Percentiles rank a stretch among this genome's conserved stretches.
Conservation (phyloP, 2,797 vertebrate genomes). For the Gambusia yucatana region DNA sequence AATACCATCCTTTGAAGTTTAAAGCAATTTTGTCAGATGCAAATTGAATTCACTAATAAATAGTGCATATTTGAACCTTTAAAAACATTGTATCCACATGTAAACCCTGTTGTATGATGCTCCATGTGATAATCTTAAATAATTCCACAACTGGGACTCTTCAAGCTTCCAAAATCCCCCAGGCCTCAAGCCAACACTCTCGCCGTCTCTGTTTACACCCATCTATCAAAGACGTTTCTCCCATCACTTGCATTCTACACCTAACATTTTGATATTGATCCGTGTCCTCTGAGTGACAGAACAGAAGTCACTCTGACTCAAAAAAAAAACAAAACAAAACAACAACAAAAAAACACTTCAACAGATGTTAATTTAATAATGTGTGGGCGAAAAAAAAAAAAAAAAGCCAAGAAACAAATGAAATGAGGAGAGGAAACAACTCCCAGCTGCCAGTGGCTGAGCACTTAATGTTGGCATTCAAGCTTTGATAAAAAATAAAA, state of each 20-base stretch:
- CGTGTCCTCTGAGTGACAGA: conserved; percentile 66
- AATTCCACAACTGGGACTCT: conserved; percentile 1
- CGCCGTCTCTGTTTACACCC: conserved; percentile 36
- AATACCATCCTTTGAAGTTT: not conserved
- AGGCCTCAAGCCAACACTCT: conserved; percentile 22
- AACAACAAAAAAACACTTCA: conserved; percentile 60
- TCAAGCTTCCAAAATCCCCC: conserved; percentile 29
- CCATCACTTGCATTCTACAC: conserved; percentile 27
- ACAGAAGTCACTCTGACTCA: conserved; percentile 62
- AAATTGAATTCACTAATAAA: not conserved
- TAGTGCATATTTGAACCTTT: conserved; percentile 2
- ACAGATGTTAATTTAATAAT: conserved; percentile 83
- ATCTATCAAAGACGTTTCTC: conserved; percentile 48
- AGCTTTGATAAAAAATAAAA: conserved; percentile 54
- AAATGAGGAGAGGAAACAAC: conserved; percentile 71
- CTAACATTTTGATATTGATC: conserved; percentile 72
- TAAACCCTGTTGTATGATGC: not conserved
- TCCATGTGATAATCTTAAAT: conserved; percentile 9
- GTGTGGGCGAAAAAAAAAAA: conserved; percentile 66
- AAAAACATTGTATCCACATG: conserved; percentile 19
- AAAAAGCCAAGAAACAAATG: conserved; percentile 76
- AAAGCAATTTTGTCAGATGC: conserved; percentile 7
- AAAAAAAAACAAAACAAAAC: conserved; percentile 39
- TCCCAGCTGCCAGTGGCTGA: conserved; percentile 66
- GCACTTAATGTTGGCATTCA: conserved; percentile 81